These are phyloP conservation scores for Aphrocallistes beatrix DNA, from an alignment of 37 sponge, comb jelly and placozoan genomes.

Conservation along the genomic window DNA sequence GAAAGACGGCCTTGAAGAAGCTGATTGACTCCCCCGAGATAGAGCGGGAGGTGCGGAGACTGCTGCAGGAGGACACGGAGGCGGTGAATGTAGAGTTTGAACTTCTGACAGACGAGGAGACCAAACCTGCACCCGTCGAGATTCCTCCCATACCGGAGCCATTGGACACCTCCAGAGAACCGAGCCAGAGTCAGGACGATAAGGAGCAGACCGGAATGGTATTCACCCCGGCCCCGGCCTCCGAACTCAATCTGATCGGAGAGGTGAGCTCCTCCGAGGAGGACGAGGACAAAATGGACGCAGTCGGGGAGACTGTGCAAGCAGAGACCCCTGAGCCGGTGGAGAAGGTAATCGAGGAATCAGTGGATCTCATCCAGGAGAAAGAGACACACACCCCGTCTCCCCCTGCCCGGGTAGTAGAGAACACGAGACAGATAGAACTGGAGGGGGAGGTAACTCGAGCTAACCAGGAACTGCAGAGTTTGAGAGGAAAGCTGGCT, in stretches of 20 bases:
- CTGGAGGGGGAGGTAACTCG: not conserved
- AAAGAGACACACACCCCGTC: not conserved
- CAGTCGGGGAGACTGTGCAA: not conserved
- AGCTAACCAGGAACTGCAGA: not conserved
- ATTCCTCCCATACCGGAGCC: not conserved
- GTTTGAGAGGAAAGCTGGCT: not conserved
- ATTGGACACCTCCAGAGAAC: not conserved
- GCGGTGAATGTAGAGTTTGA: conserved; percentile 65
- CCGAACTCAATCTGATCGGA: not conserved
- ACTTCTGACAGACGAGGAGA: conserved; percentile 23
- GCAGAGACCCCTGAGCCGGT: not conserved
- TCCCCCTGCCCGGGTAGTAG: not conserved
- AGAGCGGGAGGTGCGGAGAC: conserved; percentile 81
- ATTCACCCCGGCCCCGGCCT: not conserved
- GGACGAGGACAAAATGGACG: not conserved
- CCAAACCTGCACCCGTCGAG: not conserved
- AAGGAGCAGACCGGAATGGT: not conserved
- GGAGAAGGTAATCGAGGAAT: not conserved
- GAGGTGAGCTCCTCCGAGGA: not conserved
- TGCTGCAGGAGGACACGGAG: conserved; percentile 70
- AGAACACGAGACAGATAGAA: not conserved
- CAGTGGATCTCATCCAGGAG: not conserved
- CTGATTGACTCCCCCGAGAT: conserved; percentile 88
- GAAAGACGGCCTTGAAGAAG: conserved; percentile 89
- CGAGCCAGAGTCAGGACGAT: not conserved